These are phyloP conservation scores for Proales similis DNA, from an alignment of 1,140 invertebrate genomes.

Conservation along the genomic window DNA sequence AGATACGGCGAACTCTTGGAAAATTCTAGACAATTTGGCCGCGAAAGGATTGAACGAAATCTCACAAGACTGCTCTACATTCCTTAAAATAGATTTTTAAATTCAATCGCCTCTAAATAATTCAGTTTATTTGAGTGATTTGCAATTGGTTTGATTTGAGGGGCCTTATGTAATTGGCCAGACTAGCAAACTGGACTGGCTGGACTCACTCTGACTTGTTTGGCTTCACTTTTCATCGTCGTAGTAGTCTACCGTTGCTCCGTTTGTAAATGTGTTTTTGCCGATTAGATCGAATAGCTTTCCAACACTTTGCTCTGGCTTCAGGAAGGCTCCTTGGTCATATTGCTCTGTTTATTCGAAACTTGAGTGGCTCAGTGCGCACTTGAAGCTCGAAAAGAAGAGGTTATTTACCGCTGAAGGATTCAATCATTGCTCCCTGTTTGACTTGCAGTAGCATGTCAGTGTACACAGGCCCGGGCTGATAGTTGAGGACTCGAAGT, in stretches of 20 bases:
- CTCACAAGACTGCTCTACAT: too few relatives aligned
- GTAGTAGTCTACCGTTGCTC: conserved; percentile 12
- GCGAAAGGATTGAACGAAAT: too few relatives aligned
- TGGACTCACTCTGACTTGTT: too few relatives aligned
- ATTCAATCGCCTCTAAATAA: too few relatives aligned
- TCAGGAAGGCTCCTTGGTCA: conserved; percentile 21
- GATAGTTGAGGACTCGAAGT: conserved; percentile 75
- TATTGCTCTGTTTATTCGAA: not conserved
- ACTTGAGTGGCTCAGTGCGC: not conserved
- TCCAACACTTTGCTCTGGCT: conserved; percentile 15
- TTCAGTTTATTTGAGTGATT: too few relatives aligned
- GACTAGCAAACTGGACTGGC: too few relatives aligned
- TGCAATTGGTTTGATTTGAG: too few relatives aligned
- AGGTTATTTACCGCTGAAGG: conserved; percentile 9
- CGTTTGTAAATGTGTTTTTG: conserved; percentile 19
- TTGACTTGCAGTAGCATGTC: conserved; percentile 63
- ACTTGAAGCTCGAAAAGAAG: not conserved
- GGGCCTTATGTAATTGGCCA: too few relatives aligned
- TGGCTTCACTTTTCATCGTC: too few relatives aligned
- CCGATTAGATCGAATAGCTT: not conserved
- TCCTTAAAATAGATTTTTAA: too few relatives aligned
- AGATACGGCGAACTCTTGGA: too few relatives aligned
- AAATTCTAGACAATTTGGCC: too few relatives aligned
- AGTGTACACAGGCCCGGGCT: conserved; percentile 83
- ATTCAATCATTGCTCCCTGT: not conserved